A percentile compares a stretch with the other conserved stretches of the same genome.
phyloP scores from a whole-genome alignment of 1,140 invertebrate species.

The Gonatopus flavifemur region DNA sequence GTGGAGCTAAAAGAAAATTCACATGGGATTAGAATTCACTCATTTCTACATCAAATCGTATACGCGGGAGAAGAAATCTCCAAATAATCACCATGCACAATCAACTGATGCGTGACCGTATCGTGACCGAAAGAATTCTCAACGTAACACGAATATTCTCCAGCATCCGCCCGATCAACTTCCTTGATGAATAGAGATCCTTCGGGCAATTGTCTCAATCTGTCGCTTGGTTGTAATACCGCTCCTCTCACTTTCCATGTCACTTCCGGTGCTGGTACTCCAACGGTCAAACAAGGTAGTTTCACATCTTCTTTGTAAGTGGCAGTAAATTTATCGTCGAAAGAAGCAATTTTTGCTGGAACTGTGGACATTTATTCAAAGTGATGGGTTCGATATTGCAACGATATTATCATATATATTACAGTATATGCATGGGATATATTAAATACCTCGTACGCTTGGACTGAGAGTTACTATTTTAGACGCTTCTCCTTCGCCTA shows the following conservation, averaged over 20 bases:
- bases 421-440: background rate
- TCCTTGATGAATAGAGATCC: conserved; percentile 88
- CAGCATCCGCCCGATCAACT: conserved; percentile 85
- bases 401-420: too few species aligned
- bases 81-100: conserved; percentile 80
- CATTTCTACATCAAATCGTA: background rate
- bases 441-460: conserved; percentile 70
- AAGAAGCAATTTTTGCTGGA: conserved; percentile 89
- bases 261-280: conserved; percentile 84
- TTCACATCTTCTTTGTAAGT: conserved; percentile 91
- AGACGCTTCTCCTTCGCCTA: conserved; percentile 88
- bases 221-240: conserved; percentile 70
- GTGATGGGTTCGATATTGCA: too few species aligned
- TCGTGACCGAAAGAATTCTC: conserved; percentile 92
- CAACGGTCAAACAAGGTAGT: conserved; percentile 87
- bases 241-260: conserved; percentile 80
- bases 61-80: too few species aligned
- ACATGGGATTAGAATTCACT: background rate
- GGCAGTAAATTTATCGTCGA: conserved; percentile 86
- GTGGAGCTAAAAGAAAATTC: conserved; percentile 66
- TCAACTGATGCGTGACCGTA: conserved; percentile 85
- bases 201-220: conserved; percentile 81
- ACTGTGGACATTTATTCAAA: conserved; percentile 67
- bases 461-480: conserved; percentile 82
- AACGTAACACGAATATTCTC: conserved; percentile 88